Evolutionary conservation across 2,113 vertebrate genomes (phyloP), one percentile per base, ranked within the genome.

Genomic region (Kobus ellipsiprymnus): DNA sequence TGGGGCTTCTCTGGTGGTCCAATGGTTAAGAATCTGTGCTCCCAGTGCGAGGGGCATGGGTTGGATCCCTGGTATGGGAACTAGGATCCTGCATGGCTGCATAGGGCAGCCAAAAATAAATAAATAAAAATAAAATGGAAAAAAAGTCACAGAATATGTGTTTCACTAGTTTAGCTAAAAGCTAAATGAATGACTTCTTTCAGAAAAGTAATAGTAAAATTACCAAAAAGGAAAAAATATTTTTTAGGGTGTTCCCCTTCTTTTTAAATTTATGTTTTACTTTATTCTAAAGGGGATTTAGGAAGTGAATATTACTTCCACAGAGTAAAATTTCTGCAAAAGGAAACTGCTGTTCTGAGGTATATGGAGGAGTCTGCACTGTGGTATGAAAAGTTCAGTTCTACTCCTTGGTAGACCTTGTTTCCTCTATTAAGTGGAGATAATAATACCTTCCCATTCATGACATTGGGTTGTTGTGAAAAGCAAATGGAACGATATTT

Each of bases 101-200:
- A 74, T 36, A 74, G 21, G 36, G 67, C 11, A 23, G 67, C 67
- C 36, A 74, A 74, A 74, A 74, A 74, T 74, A 74, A 74, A 67
- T 17, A 67, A 36, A 71, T 71, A 33, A 74, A 74, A 74, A 40
- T 74, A 74, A 74, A 25, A 74, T 40, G 36, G 36, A 74, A 46
- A 54, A 94, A 94, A 62, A 88, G 19, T 80, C 46, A 85, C n/a
- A 89, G 77, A 91, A 88, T 60, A 80, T 2, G 46, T 55, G 50
- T 40, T 92, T 96, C 87, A 52, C 15, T 91, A 93, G 40, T 84
- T 96, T 96, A 60, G 21, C 33, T 78, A 78, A 94, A 88, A 89
- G 27, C 55, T 54, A 95, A 71, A 94, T 85, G 25, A 91, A 94
- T 88, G 19, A 74, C 14, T 83, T 55, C 81, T 55, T 83, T 83